Evolutionary conservation across 2,797 vertebrate species (phyloP), one percentile per base, ranked within the genome.

Genomic region (Neoniphon sammara): DNA sequence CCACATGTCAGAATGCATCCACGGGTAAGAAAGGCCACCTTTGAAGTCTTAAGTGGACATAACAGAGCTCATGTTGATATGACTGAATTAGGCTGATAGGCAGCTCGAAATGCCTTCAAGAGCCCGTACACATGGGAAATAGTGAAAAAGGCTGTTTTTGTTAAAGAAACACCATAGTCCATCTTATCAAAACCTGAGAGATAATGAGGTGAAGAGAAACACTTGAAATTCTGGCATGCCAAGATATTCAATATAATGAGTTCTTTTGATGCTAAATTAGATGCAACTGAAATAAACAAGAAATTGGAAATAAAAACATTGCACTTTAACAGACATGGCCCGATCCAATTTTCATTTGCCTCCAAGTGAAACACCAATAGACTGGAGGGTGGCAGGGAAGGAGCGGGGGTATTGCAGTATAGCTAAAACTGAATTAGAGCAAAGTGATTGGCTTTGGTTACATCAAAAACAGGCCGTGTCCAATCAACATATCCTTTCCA

Each of bases 391-490:
- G 31, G 31, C 31, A 34, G 31, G 7, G 31, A 8, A 34, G 31
- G 31, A 34, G 31, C 1, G 31, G 31, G 31, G 31, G 2, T 34
- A 34, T 34, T 34, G 31, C 31, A 82, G 85, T 82, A 66, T 23
- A 58, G 64, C 69, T 68, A 52, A 67, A 82, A 89, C 85, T 89
- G 65, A 81, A 86, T 90, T 89, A 87, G 79, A 9, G 47, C 73
- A 80, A 71, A 87, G 79, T 59, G 73, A 89, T 87, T 81, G 82
- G 77, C 77, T 86, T 79, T 77, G 71, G 83, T 82, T 84, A 78
- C 80, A 83, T 68, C 59, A 83, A 84, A 72, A 74, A 85, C 80
- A 81, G 85, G 74, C 78, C 47, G 59, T 73, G 78, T 83, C 88
- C 82, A 89, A 87, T 91, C 79, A 87, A 78, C 74, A 80, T 87